A percentile compares a stretch with the other conserved stretches of the same genome.
phyloP scores from a whole-genome alignment of 2,888 invertebrate genomes.

The Diachrysia chrysitis region DNA sequence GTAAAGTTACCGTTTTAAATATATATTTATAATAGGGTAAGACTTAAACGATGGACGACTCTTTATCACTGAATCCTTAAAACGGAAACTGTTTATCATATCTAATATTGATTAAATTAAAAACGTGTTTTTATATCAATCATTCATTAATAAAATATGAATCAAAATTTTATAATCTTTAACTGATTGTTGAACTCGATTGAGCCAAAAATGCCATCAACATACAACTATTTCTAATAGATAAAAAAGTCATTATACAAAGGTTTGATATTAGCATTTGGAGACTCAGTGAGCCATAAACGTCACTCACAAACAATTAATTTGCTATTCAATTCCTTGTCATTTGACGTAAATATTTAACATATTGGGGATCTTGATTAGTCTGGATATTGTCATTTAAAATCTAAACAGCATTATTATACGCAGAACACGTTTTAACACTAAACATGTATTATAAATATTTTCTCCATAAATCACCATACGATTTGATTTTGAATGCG shows the following conservation, averaged over 20 bases:
- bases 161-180: neutral
- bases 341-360: too few relatives aligned
- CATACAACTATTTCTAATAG: too few relatives aligned
- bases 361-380: neutral
- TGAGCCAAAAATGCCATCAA: neutral
- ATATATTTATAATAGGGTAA: constrained; percentile 11
- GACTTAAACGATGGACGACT: neutral
- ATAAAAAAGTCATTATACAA: neutral
- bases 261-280: too few relatives aligned
- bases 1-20: constrained; percentile 27
- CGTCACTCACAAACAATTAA: too few relatives aligned
- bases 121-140: neutral
- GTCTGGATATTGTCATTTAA: neutral
- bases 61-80: neutral
- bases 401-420: constrained; percentile 14
- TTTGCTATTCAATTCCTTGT: too few relatives aligned
- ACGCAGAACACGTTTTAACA: constrained; percentile 22
- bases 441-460: neutral
- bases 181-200: neutral
- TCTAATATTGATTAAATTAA: neutral
- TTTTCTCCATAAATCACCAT: neutral
- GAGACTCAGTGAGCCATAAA: too few relatives aligned
- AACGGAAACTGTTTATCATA: neutral
- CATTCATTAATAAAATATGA: constrained; percentile 1
- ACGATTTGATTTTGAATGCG: constrained; percentile 32